These are phyloP conservation scores for Colossoma macropomum DNA, from an alignment of 2,113 vertebrate genomes.

Conservation along the genomic window DNA sequence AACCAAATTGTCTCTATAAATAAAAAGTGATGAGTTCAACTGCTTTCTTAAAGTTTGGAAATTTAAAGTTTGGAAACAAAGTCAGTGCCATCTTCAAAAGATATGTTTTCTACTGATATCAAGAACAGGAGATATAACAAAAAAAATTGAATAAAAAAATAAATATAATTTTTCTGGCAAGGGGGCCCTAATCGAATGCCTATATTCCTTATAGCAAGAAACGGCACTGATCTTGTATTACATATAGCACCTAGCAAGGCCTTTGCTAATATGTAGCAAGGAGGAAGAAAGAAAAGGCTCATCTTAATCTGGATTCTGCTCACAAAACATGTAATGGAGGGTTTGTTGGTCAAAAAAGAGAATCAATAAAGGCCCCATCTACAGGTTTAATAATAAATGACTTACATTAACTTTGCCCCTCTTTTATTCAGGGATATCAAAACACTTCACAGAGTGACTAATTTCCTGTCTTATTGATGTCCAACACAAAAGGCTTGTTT, in stretches of 20 bases:
- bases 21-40: too few relatives aligned
- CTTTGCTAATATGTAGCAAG: constrained; percentile 9
- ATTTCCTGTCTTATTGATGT: constrained; percentile 30
- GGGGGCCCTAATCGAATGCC: too few relatives aligned
- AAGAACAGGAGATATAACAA: too few relatives aligned
- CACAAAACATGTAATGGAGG: constrained; percentile 23
- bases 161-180: too few relatives aligned
- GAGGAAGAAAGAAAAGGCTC: not conserved
- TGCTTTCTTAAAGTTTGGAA: too few relatives aligned
- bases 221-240: not conserved
- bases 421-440: constrained; percentile 38
- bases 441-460: constrained; percentile 27
- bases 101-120: too few relatives aligned
- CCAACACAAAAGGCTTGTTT: constrained; percentile 22
- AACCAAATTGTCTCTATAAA: too few relatives aligned
- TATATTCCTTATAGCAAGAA: not conserved
- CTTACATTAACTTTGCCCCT: constrained; percentile 23
- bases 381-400: constrained; percentile 45
- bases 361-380: constrained; percentile 39
- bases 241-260: not conserved
- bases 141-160: too few relatives aligned
- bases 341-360: constrained; percentile 31
- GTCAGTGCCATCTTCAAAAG: too few relatives aligned
- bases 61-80: too few relatives aligned
- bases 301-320: constrained; percentile 22